Evolutionary conservation across 1,140 invertebrate species (phyloP).

Genomic region (Cydia strobilella): DNA sequence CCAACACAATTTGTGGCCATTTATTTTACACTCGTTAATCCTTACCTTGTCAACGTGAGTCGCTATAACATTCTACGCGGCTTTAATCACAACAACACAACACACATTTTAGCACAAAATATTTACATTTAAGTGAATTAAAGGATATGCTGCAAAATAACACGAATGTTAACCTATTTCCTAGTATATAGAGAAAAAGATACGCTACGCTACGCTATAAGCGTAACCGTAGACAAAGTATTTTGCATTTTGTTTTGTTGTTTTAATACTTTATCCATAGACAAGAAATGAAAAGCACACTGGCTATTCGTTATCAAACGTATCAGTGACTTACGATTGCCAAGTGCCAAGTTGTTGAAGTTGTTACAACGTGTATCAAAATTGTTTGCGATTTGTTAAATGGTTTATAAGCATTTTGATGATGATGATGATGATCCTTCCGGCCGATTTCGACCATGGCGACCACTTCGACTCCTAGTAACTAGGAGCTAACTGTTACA

Average conservation of each 20-base stretch:
- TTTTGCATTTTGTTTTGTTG: constrained; percentile 34
- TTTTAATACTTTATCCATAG: not conserved
- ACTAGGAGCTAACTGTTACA: too few relatives aligned
- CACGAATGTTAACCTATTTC: constrained; percentile 51
- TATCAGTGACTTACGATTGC: not conserved
- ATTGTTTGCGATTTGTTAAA: too few relatives aligned
- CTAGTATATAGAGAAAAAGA: constrained; percentile 36
- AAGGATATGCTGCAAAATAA: constrained; percentile 39
- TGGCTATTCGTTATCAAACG: not conserved
- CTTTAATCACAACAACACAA: constrained; percentile 49
- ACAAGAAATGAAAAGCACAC: not conserved
- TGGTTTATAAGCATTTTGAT: too few relatives aligned
- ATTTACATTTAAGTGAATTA: constrained; percentile 39
- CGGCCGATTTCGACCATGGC: too few relatives aligned
- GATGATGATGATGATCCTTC: too few relatives aligned
- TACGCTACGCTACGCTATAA: constrained; percentile 41
- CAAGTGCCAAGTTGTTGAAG: constrained; percentile 27
- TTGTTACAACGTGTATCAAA: not conserved
- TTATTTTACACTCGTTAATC: constrained; percentile 22
- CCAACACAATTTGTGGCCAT: constrained; percentile 27
- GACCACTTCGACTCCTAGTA: too few relatives aligned
- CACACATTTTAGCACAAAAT: constrained; percentile 39
- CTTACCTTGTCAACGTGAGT: constrained; percentile 69
- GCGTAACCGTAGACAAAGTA: constrained; percentile 11
- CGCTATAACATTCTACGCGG: constrained; percentile 66